These are phyloP conservation scores for Tachuris rubrigastra DNA, from an alignment of 2,113 vertebrate genomes.

Conservation along the genomic window DNA sequence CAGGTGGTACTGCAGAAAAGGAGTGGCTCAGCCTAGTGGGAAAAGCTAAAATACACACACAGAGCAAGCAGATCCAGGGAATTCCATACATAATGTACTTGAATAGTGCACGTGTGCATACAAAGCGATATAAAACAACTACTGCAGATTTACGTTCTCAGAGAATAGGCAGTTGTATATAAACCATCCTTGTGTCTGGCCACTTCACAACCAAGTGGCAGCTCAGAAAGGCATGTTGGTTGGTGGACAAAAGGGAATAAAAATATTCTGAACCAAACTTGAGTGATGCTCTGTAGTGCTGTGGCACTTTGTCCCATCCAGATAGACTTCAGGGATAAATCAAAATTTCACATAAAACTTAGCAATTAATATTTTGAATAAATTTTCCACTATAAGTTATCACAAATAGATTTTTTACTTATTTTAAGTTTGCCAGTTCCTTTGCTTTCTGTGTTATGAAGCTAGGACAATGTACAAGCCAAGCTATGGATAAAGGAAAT, in stretches of 20 bases:
- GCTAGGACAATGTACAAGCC: background rate
- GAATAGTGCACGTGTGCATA: background rate
- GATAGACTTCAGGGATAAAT: background rate
- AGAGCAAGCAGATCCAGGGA: background rate
- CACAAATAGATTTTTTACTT: background rate
- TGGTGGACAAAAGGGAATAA: background rate
- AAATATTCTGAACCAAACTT: background rate
- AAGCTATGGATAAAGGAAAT: background rate
- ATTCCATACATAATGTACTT: background rate
- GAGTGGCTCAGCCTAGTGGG: conserved; percentile 34
- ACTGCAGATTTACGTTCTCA: background rate
- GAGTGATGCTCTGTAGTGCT: background rate
- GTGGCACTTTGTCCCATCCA: background rate
- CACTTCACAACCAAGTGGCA: background rate
- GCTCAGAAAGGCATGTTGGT: background rate
- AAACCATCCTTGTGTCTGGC: background rate
- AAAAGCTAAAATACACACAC: background rate
- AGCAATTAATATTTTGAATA: background rate
- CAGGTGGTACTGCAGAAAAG: conserved; percentile 34
- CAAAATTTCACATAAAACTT: background rate
- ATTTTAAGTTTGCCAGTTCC: background rate
- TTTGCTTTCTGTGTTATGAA: background rate
- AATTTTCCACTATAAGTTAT: background rate
- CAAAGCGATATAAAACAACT: background rate
- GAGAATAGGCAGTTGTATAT: background rate